Evolutionary conservation across 2,113 vertebrate species (phyloP), one percentile per base, ranked within the genome.

Genomic region (Heterocephalus glaber): DNA sequence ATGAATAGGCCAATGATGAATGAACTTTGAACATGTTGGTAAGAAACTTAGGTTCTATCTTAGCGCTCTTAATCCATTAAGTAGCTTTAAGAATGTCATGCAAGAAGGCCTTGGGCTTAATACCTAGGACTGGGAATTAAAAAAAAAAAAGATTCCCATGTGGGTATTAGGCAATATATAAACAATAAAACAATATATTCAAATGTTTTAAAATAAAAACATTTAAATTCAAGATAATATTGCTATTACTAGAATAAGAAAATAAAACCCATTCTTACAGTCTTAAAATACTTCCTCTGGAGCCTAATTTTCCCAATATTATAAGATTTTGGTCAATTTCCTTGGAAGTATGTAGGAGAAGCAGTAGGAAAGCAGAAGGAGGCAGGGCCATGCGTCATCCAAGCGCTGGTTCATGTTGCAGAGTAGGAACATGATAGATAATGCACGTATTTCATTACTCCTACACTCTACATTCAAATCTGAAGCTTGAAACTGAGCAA

Each of bases 151-250:
- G 35, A 28, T 41, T 84, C 68, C 83, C 68, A 77, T 61, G 13
- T 28, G 63, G 54, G 44, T 56, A 84, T 19, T 72, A 61, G 60
- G 66, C 79, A 95, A 94, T 79, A 26, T 82, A 41, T 87, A 80
- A 81, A 93, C n/a, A 85, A 44, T 22, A 49, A 84, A 94, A 84
- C 61, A 91, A 83, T 22, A 44, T 70, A 22, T 10, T 72, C 12
- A 89, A 77, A 92, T 93, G 52, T 19, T 94, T 94, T 89, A 33
- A 87, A 87, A 47, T 63, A 41, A 92, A 95, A 90, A 72, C 82
- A n/a, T 74, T 87, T 47, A 89, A 89, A 76, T 22, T 79, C 33
- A 74, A 87, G 28, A 66, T 79, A 33, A 38, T 66, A 60, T 66
- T 93, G 52, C 54, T 95, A 41, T 92, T 76, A 65, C 9, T 60